Base-by-base conservation (phyloP, 2,113 vertebrate species). In the Microtus oregoni region DNA sequence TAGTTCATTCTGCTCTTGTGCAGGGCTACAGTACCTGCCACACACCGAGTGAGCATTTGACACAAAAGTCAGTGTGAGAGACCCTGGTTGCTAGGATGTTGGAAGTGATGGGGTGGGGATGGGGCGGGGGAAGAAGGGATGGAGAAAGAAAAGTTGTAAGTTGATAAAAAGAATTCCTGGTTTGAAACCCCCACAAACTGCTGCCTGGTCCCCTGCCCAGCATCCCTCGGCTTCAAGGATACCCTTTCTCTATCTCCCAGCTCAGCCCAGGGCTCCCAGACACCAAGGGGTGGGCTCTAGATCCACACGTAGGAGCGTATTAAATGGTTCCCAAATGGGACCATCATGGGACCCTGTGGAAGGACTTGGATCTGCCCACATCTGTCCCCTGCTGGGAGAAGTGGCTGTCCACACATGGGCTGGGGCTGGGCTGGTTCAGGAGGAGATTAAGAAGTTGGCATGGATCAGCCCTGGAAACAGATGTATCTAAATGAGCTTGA, bases 1-100 rank as follows among this genome's bases (percentile, higher is more conserved):
- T 83, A 86, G 94, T 91, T 94, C 94, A n/a, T 73, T 92, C 96
- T 92, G 47, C 22, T 94, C 70, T 86, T 67, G 41, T 89, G 89
- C 68, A 55, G 0, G 75, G 82, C 90, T 76, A 30, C 67, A 30
- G 52, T 79, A 41, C 3, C 1, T 28, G 32, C n/a, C 24, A 10
- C 78, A 86, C 13, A 89, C 10, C 41, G 81, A 95, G 65, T 91
- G 20, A 1, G 90, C 67, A 44, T 44, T n/a, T 28, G 32, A 77
- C 52, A 77, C 77, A 88, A 65, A 65, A 83, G n/a, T 85, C 79
- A 65, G 10, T 44, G 30, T 67, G 91, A 73, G 95, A 58, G 79
- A 77, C 50, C 93, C 95, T 52, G 83, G 79, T 67, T 55, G 20
- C 55, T 65, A 13, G 38, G 32, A 87, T 86, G 77, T 10, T 52